Evolutionary conservation across 2,113 vertebrate species (phyloP).

Genomic region (Butastur rufipennis): DNA sequence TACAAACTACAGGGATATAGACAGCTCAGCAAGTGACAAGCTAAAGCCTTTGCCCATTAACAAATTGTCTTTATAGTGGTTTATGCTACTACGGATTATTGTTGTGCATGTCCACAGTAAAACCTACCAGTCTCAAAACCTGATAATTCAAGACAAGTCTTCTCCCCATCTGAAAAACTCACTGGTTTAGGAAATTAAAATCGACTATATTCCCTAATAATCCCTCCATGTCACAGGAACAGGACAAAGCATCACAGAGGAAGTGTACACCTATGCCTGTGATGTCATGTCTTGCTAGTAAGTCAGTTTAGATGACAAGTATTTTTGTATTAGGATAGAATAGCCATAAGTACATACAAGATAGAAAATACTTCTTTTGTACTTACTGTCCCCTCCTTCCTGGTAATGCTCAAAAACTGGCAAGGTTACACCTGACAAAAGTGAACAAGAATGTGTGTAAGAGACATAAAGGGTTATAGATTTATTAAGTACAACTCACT

Average conservation of each 20-base stretch:
- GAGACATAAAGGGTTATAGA: neutral
- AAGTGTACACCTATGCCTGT: neutral
- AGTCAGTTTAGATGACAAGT: neutral
- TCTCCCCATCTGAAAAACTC: neutral
- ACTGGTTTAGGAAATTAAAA: neutral
- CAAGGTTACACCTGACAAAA: slow-evolving; percentile 87
- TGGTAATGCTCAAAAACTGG: slow-evolving; percentile 98
- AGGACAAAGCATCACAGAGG: neutral
- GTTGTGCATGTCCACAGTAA: neutral
- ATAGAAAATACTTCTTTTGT: neutral
- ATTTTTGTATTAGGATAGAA: neutral
- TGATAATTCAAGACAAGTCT: neutral
- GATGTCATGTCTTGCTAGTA: neutral
- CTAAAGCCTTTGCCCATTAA: neutral
- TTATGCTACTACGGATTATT: neutral
- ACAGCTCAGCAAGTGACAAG: neutral
- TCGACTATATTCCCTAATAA: neutral
- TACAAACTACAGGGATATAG: neutral
- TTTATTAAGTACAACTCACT: neutral
- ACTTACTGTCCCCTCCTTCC: slow-evolving; percentile 98
- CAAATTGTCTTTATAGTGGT: neutral
- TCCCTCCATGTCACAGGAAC: neutral
- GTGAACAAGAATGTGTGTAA: neutral
- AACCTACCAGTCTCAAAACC: neutral
- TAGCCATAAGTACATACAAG: neutral